phyloP scores from a whole-genome alignment of 2,888 invertebrate species.

The Spodoptera picta region DNA sequence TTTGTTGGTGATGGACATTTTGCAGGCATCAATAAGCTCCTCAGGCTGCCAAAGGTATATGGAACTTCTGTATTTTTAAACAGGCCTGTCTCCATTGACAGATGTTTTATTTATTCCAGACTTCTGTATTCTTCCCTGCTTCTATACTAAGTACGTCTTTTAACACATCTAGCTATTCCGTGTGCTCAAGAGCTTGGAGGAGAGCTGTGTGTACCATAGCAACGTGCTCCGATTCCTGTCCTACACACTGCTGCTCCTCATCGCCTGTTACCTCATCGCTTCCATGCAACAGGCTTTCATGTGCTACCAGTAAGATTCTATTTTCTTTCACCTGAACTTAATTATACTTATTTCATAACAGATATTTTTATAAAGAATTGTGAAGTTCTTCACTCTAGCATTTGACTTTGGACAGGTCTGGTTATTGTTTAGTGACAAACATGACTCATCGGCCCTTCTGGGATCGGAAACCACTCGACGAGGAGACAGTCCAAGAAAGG shows the following conservation, averaged over 20 bases:
- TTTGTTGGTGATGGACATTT: conserved; percentile 72
- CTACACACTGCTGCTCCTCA: conserved; percentile 71
- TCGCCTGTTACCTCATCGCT: conserved; percentile 76
- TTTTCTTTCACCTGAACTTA: too few relatives aligned
- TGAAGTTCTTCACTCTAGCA: too few relatives aligned
- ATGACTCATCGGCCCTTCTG: conserved; percentile 77
- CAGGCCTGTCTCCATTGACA: too few relatives aligned
- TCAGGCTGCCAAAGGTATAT: conserved; percentile 72
- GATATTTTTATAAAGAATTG: too few relatives aligned
- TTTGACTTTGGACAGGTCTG: too few relatives aligned
- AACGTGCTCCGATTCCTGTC: conserved; percentile 73
- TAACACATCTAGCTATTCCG: conserved; percentile 70
- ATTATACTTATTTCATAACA: too few relatives aligned
- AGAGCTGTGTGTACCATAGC: conserved; percentile 71
- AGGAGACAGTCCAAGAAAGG: conserved; percentile 58
- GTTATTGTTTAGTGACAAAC: conserved; percentile 72
- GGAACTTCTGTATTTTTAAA: too few relatives aligned
- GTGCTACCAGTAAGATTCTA: conserved; percentile 70
- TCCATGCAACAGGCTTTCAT: conserved; percentile 77
- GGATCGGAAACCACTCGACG: conserved; percentile 64
- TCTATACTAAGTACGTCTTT: too few relatives aligned
- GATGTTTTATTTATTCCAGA: too few relatives aligned
- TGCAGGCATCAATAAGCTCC: conserved; percentile 77
- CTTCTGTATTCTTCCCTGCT: too few relatives aligned
- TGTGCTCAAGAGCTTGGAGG: conserved; percentile 72